Evolutionary conservation across 37 sponge, comb jelly and placozoan species (phyloP).

Genomic region (Agelas oroides): DNA sequence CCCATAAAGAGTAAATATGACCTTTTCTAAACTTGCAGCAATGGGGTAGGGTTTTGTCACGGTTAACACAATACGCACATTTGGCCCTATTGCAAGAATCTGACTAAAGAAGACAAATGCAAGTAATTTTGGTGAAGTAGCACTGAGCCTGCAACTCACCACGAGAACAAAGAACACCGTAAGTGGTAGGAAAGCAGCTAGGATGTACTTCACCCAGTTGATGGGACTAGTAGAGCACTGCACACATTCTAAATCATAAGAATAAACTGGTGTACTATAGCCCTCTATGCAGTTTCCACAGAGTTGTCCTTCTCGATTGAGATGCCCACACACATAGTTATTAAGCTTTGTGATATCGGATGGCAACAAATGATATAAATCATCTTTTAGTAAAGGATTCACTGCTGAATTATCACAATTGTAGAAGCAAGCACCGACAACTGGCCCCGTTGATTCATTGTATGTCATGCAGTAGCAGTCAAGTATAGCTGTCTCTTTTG

Average conservation of each 20-base stretch:
- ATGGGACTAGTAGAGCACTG: neutral
- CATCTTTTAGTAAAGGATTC: neutral
- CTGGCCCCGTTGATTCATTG: neutral
- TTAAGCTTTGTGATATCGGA: neutral
- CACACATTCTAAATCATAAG: constrained; percentile 15
- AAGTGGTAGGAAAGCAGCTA: constrained; percentile 51
- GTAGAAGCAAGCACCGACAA: constrained; percentile 6
- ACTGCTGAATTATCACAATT: too few relatives aligned
- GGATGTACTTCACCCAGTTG: constrained; percentile 14
- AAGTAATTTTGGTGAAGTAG: constrained; percentile 46
- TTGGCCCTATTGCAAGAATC: neutral
- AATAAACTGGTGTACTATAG: constrained; percentile 16
- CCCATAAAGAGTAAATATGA: neutral
- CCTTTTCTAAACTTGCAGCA: too few relatives aligned
- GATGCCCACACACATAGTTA: neutral
- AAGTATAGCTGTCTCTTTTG: neutral
- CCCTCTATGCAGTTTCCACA: constrained; percentile 31
- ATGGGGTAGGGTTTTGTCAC: too few relatives aligned
- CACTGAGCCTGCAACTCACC: constrained; percentile 61
- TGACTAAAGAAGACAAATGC: constrained; percentile 69
- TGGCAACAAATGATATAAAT: neutral
- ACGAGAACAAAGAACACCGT: constrained; percentile 55
- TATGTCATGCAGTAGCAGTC: neutral
- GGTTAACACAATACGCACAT: too few relatives aligned
- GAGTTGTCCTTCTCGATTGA: constrained; percentile 24